Percentiles rank a stretch among this genome's conserved stretches.
Evolutionary conservation across 2,113 vertebrate genomes (phyloP).

Genomic region (Ornithorhynchus anatinus): DNA sequence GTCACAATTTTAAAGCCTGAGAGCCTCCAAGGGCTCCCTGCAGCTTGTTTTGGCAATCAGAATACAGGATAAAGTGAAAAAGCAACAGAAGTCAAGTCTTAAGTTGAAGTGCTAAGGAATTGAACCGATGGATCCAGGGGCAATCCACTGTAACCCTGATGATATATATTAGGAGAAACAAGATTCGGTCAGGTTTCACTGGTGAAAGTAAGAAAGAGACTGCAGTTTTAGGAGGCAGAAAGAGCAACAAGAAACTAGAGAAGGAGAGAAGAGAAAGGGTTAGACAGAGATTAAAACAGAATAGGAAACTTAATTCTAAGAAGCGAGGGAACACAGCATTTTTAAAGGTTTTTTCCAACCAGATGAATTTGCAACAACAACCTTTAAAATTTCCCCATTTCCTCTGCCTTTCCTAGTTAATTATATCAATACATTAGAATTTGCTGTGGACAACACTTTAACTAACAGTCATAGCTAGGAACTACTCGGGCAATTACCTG

Average conservation of each 20-base stretch:
- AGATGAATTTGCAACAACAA: slow-evolving; percentile 20
- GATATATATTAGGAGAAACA: background rate
- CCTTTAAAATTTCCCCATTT: background rate
- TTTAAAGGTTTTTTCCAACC: slow-evolving; percentile 34
- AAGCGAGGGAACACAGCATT: slow-evolving; percentile 9
- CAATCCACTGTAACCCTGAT: too few species aligned
- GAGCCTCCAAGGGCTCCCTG: too few species aligned
- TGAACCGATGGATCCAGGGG: too few species aligned
- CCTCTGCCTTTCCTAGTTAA: background rate
- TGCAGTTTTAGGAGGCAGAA: slow-evolving; percentile 15
- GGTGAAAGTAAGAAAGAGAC: slow-evolving; percentile 3
- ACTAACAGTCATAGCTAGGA: too few species aligned
- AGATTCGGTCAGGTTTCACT: background rate
- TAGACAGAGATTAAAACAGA: slow-evolving; percentile 35
- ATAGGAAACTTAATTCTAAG: slow-evolving; percentile 45
- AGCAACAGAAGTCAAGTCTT: too few species aligned
- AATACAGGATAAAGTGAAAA: too few species aligned
- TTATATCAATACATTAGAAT: background rate
- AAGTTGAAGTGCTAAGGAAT: too few species aligned
- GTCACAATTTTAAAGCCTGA: too few species aligned
- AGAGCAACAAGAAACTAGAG: background rate
- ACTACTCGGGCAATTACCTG: too few species aligned
- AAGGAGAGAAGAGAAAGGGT: slow-evolving; percentile 1
- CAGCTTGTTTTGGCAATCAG: too few species aligned
- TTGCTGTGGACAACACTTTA: too few species aligned